Evolutionary conservation across 2,888 invertebrate genomes (phyloP).

Genomic region (Bellardia bayeri): DNA sequence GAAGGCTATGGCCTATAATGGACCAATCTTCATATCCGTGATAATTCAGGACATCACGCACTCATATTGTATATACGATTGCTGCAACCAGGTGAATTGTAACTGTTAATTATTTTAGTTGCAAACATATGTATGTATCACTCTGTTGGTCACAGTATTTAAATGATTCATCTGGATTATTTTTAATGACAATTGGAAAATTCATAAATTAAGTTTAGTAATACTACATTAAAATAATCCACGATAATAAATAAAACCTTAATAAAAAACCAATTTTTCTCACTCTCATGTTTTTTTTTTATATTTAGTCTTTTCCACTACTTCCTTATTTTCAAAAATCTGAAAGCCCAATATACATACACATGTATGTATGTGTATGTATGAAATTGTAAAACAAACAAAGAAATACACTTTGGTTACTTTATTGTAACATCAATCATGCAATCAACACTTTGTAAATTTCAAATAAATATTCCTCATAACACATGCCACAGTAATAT

Average conservation of each 20-base stretch:
- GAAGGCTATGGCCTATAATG: too few species aligned
- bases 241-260: background rate
- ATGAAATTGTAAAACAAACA: constrained; percentile 51
- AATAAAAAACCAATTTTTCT: constrained; percentile 28
- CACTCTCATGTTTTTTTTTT: background rate
- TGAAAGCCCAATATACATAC: background rate
- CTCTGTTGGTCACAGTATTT: too few species aligned
- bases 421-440: constrained; percentile 68
- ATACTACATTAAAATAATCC: background rate
- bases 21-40: too few species aligned
- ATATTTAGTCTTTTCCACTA: background rate
- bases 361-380: background rate
- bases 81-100: too few species aligned
- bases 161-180: too few species aligned
- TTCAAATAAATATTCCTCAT: constrained; percentile 36
- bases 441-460: constrained; percentile 59
- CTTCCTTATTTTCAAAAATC: constrained; percentile 1
- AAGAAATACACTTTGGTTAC: constrained; percentile 49
- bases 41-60: too few species aligned
- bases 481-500: constrained; percentile 37
- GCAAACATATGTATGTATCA: too few species aligned
- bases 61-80: too few species aligned
- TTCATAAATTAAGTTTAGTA: too few species aligned
- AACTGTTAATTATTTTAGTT: too few species aligned
- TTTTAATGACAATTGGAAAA: too few species aligned